phyloP scores from a whole-genome alignment of 2,113 vertebrate species.

The Nothoprocta pentlandii region DNA sequence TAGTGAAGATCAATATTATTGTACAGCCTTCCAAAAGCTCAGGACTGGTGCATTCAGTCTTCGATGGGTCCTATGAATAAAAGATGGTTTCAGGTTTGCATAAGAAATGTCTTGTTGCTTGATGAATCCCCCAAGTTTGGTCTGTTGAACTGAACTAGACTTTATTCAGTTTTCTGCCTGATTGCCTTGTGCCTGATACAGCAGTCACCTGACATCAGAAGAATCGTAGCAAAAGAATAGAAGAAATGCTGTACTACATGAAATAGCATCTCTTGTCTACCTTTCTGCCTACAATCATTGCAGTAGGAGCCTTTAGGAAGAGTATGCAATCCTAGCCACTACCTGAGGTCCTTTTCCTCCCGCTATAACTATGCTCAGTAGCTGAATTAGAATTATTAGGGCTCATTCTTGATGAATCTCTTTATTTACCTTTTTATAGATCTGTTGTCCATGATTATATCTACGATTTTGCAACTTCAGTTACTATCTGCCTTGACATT shows the following conservation, averaged over 20 bases:
- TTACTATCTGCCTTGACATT: not conserved
- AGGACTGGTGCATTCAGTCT: too few species aligned
- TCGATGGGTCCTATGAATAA: not conserved
- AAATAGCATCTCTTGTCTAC: not conserved
- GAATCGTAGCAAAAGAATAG: not conserved
- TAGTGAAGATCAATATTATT: not conserved
- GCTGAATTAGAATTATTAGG: not conserved
- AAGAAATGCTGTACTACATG: not conserved
- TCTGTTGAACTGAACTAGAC: not conserved
- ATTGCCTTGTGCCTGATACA: not conserved
- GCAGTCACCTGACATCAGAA: not conserved
- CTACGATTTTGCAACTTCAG: not conserved
- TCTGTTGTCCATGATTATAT: not conserved
- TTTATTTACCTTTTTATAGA: not conserved
- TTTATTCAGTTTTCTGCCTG: not conserved
- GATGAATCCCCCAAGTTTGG: not conserved
- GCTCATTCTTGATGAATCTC: not conserved
- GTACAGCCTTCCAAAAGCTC: not conserved
- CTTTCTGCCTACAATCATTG: not conserved
- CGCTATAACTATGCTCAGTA: not conserved
- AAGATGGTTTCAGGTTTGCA: not conserved
- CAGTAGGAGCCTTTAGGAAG: not conserved
- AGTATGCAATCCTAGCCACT: rapidly evolving
- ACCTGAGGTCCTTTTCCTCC: not conserved
- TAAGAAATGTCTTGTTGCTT: not conserved